Base-by-base conservation (phyloP, 2,888 invertebrate species). In the Calliopum simillimum region DNA sequence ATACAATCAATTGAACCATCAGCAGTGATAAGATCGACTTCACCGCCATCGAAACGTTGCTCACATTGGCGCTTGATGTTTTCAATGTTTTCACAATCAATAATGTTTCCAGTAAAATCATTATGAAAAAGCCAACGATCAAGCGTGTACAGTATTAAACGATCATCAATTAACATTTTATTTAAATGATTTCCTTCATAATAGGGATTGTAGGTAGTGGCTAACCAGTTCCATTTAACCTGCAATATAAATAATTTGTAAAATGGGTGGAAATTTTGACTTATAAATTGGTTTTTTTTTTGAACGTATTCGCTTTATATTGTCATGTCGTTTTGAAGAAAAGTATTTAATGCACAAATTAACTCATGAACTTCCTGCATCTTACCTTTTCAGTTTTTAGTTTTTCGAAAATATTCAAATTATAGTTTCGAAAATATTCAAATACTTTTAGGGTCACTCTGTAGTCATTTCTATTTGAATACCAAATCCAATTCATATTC, bases 1-100 rank as follows among this genome's bases (percentile, higher is more conserved):
- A 93, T 90, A 81, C 98, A 98, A 83, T 97, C 94, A 43, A 97
- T 91, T 78, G 97, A 97, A 1, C 98, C 98, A 88, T 98, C 98
- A 0, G 97, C 97, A 5, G 98, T 98, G 44, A 98, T 91, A 16
- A 94, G 82, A 72, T 90, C 81, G 3, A 91, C 89, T 89, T 93
- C 80, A 47, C 89, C 88, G 23, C 69, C 71, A 0, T 64, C 70
- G 19, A 89, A 84, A 1, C 77, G 76, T 51, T 86, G 79, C 47
- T 84, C 85, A 3, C 89, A 88, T 68, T 87, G 86, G 6, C 87
- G 81, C 6, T 90, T 85, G 63, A 96, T 87, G 61, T 89, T 86
- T 71, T 90, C 86, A 46, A 95, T 89, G 83, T 96, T 96, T 1
- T 88, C 85, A 78, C 88, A 86, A 74, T 89, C 87, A 86, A 93